Evolutionary conservation across 1,140 invertebrate species (phyloP), one percentile per base, ranked within the genome.

Genomic region (Drosophila orena): DNA sequence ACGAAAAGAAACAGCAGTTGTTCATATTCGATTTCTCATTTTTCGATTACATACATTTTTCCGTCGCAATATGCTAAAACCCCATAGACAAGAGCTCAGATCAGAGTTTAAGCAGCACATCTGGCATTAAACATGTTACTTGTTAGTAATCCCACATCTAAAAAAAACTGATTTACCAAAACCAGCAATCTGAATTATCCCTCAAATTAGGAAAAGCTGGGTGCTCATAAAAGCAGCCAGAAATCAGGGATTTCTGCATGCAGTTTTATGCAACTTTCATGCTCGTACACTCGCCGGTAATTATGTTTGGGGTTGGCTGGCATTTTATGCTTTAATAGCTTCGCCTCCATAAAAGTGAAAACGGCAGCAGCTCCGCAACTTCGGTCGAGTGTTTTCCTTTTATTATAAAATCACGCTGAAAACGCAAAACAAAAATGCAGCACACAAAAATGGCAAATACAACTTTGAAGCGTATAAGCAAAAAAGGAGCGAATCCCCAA

Each of bases 261-360:
- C 17, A 54, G 35, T 38, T 76, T 70, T 60, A 76, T 54, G 65
- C 10, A 44, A 40, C 53, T 56, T 61, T 59, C 40, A 27, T 47
- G 60, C 49, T 69, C 65, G 52, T 57, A 53, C 60, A 64, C 64
- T 24, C 59, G 44, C 22, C 24, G 46, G 79, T 81, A 77, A 73
- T 60, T 81, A 73, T 81, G 69, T 53, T 61, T 54, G 40, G 15
- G 20, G 40, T 40, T n/a, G 43, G 34, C 50, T 73, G 53, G 38
- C 57, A 47, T 70, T 85, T 86, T 72, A 71, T 72, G 81, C 75
- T 75, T 85, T 85, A 85, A 81, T 81, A 86, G 81, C 66, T 86
- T 71, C 30, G 46, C 53, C 27, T 75, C 46, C 53, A 57, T 49
- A 79, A 83, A 75, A 83, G 68, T 80, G 71, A 76, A 76, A 80